Evolutionary conservation across 2,888 invertebrate genomes (phyloP), one percentile per base, ranked within the genome.

Genomic region (Oligia strigilis): DNA sequence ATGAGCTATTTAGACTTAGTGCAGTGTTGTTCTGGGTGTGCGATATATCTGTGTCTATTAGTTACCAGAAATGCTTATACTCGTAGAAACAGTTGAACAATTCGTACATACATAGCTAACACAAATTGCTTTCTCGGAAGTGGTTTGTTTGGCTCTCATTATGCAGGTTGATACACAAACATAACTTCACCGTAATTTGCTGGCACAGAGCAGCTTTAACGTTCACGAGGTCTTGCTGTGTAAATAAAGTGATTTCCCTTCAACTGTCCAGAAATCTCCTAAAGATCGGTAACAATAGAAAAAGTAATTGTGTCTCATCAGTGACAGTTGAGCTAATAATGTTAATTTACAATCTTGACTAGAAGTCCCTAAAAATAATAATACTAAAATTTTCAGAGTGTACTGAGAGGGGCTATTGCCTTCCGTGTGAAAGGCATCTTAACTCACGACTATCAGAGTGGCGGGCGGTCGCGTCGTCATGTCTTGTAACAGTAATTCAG

Each of bases 401-500:
- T 64, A 76, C 62, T 40, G 13, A n/a, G 58, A n/a, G n/a, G 1
- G 11, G n/a, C 58, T 72, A 43, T 72, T 76, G 77, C 80, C 75
- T 82, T 84, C 72, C 83, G 75, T 87, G 86, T 86, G 84, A 81
- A 87, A 86, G 71, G 55, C 67, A 86, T 80, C 75, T 80, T 81
- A 77, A 84, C 81, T 81, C 82, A 78, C 66, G 76, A 81, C 80
- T 77, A 75, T 77, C 82, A 80, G 80, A 82, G 75, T 85, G 80
- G 82, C 84, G 70, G 80, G 81, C 80, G 83, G 85, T 88, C 84
- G 82, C 84, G 60, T 78, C 77, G 84, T 85, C 84, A 84, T 87
- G 87, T 87, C 89, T 91, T 89, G 88, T 89, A 90, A 91, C 90
- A 89, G 91, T 91, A 90, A 92, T 91, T 92, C 91, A 87, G 89